Conservation (phyloP, 1,140 invertebrate genomes). For the Drosophila quadrilineata region DNA sequence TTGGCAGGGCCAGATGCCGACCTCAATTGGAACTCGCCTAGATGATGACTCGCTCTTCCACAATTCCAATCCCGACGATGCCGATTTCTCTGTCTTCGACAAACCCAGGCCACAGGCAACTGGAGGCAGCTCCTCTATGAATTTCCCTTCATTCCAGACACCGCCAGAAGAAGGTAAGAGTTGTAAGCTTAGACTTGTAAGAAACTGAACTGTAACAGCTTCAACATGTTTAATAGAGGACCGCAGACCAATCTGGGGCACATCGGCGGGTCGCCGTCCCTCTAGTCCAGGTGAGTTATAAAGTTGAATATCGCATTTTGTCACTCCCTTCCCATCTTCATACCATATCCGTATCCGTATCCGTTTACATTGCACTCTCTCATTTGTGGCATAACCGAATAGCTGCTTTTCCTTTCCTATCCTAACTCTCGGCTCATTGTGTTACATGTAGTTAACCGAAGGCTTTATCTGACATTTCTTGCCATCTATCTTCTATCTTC, state of each 20-base stretch:
- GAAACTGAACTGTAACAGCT: not conserved
- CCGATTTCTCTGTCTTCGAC: conserved; percentile 40
- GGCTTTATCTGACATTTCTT: conserved; percentile 13
- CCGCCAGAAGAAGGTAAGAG: too few relatives aligned
- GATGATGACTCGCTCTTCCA: conserved; percentile 24
- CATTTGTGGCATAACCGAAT: conserved; percentile 2
- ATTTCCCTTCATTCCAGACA: too few relatives aligned
- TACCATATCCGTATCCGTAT: not conserved
- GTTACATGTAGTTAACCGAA: conserved; percentile 24
- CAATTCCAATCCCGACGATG: conserved; percentile 41
- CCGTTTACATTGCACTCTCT: not conserved
- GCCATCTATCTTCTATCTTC: conserved; percentile 6
- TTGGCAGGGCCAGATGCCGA: conserved; percentile 5
- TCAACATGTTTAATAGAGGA: not conserved
- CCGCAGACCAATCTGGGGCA: not conserved
- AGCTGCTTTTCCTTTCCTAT: not conserved
- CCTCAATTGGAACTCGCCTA: not conserved
- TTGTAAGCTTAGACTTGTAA: too few relatives aligned
- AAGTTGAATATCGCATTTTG: too few relatives aligned
- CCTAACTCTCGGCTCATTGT: not conserved
- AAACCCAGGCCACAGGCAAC: conserved; percentile 1
- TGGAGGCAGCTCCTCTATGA: not conserved
- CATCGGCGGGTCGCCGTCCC: not conserved
- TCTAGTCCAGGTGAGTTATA: not conserved
- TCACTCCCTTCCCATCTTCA: not conserved